phyloP scores from a whole-genome alignment of 2,888 invertebrate genomes.

The Entomobrya multifasciata region DNA sequence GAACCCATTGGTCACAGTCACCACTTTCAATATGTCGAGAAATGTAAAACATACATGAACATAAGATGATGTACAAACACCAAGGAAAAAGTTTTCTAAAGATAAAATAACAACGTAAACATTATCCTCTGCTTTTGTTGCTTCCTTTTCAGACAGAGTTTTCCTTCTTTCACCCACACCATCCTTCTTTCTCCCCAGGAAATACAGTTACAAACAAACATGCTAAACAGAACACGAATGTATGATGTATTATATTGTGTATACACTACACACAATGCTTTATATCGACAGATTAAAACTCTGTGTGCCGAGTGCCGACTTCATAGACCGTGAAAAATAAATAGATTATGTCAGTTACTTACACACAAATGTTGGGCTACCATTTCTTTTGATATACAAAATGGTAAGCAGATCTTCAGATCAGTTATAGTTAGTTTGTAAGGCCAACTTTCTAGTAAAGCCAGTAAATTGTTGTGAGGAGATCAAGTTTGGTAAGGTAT shows the following conservation, averaged over 20 bases:
- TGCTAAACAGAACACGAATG: not conserved
- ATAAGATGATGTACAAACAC: not conserved
- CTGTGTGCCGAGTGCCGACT: not conserved
- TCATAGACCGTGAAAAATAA: constrained; percentile 11
- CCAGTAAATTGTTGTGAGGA: not conserved
- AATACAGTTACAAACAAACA: not conserved
- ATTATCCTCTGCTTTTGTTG: too few species aligned
- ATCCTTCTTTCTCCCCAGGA: not conserved
- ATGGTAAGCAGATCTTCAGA: too few species aligned
- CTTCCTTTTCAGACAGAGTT: constrained; percentile 11
- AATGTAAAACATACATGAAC: constrained; percentile 26
- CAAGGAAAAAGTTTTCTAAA: not conserved
- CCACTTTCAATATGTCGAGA: constrained; percentile 19
- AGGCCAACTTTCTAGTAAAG: not conserved
- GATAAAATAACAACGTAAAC: not conserved
- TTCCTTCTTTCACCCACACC: not conserved
- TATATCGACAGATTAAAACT: not conserved
- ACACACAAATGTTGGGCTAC: too few species aligned
- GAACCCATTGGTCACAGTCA: constrained; percentile 34
- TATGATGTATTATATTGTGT: not conserved
- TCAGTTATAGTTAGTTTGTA: not conserved
- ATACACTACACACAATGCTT: constrained; percentile 5
- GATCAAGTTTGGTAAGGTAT: not conserved
- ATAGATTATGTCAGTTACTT: constrained; percentile 1
- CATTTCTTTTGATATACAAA: too few species aligned